A percentile compares a stretch with the other conserved stretches of the same genome.
Conservation (phyloP, 2,888 invertebrate species). For the Andrena praecox region DNA sequence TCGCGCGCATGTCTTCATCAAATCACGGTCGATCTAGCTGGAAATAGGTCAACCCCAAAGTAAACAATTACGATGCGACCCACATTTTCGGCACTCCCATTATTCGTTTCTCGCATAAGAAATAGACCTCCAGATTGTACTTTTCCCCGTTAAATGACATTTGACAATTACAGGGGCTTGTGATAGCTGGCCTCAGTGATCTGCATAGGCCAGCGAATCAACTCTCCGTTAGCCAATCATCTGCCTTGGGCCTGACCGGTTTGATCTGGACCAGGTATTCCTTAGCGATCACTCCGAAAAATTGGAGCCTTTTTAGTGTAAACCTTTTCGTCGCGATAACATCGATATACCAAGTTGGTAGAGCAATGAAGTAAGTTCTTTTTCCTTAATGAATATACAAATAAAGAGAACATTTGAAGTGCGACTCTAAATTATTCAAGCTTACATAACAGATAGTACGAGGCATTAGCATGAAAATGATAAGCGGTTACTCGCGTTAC, state of each 20-base stretch:
- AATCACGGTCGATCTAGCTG: constrained; percentile 35
- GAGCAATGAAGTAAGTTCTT: constrained; percentile 87
- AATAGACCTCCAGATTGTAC: not conserved
- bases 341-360: constrained; percentile 92
- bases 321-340: constrained; percentile 98
- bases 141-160: constrained; percentile 1
- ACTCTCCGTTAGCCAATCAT: constrained; percentile 93
- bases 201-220: constrained; percentile 94
- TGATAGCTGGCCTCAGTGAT: constrained; percentile 95
- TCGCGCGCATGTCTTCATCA: constrained; percentile 12
- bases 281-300: constrained; percentile 98
- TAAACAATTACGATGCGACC: constrained; percentile 21
- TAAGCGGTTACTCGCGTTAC: not conserved
- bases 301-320: constrained; percentile 97
- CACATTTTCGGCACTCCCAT: constrained; percentile 1
- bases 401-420: not conserved
- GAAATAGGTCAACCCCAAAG: constrained; percentile 47
- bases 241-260: constrained; percentile 94
- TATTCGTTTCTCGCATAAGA: not conserved
- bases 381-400: not conserved
- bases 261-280: constrained; percentile 98
- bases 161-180: constrained; percentile 88
- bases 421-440: not conserved
- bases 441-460: not conserved
- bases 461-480: not conserved